These are phyloP conservation scores for Hapalemur alaotrensis DNA, from an alignment of 2,797 vertebrate species.

Conservation along the genomic window DNA sequence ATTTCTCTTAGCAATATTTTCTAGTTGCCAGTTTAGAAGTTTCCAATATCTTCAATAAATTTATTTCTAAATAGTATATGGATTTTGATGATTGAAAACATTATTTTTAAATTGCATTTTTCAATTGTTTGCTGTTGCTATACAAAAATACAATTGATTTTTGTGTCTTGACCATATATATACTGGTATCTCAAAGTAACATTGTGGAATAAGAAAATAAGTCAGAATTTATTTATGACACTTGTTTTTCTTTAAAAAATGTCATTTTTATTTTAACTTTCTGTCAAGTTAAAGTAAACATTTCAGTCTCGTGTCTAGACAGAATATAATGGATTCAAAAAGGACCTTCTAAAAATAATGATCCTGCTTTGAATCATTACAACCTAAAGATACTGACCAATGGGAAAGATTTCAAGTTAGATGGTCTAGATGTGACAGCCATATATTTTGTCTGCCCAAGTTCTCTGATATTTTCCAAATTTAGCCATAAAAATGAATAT, in stretches of 20 bases:
- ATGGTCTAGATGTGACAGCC: background rate
- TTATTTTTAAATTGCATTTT: background rate
- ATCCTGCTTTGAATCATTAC: background rate
- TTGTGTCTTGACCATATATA: background rate
- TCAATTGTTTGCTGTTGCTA: background rate
- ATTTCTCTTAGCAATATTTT: background rate
- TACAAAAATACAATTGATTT: background rate
- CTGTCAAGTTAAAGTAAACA: background rate
- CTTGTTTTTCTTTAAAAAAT: background rate
- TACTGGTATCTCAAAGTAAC: background rate
- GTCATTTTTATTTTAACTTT: background rate
- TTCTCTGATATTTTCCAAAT: background rate
- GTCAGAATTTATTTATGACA: background rate
- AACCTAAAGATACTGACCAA: background rate
- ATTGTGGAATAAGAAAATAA: background rate
- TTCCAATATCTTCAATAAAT: background rate
- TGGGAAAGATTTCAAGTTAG: background rate
- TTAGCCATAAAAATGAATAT: background rate
- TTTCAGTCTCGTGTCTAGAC: background rate
- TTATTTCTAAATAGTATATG: background rate
- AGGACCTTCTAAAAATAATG: background rate
- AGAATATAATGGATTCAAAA: background rate
- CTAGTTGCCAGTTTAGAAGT: background rate
- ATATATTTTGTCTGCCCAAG: background rate
- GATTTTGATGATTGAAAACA: background rate